These are phyloP conservation scores for Aphrophora alni DNA, from an alignment of 2,888 invertebrate species.

Conservation along the genomic window DNA sequence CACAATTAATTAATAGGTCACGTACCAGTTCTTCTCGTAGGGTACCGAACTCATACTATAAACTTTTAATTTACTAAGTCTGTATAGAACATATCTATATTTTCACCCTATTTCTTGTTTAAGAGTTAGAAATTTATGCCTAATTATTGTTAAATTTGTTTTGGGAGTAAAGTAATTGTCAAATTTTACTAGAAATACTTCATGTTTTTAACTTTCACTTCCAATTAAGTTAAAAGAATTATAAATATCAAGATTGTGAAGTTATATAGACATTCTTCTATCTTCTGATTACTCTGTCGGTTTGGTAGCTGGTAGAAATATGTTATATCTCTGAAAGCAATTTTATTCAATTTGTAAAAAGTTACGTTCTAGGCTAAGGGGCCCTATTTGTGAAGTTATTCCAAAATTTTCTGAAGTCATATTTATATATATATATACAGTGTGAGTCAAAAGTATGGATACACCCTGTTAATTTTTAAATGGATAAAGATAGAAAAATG, in stretches of 20 bases:
- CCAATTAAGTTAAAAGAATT: slow-evolving; percentile 2
- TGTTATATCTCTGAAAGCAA: slow-evolving; percentile 2
- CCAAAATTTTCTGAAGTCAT: too few species aligned
- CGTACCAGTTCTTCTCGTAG: background rate
- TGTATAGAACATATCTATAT: slow-evolving; percentile 4
- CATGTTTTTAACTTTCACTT: background rate
- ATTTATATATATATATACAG: too few species aligned
- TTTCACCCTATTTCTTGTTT: background rate
- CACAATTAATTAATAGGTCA: background rate
- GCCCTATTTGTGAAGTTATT: too few species aligned
- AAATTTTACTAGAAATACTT: background rate
- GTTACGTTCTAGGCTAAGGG: too few species aligned
- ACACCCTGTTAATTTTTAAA: too few species aligned
- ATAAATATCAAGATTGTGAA: background rate
- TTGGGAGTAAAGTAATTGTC: slow-evolving; percentile 1
- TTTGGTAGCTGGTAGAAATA: background rate
- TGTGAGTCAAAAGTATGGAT: too few species aligned
- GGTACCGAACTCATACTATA: background rate
- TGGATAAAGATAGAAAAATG: too few species aligned
- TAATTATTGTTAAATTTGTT: too few species aligned
- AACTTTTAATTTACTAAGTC: slow-evolving; percentile 3
- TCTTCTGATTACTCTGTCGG: background rate
- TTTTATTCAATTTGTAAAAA: background rate
- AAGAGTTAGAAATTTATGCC: background rate
- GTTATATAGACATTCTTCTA: background rate